phyloP scores from a whole-genome alignment of 2,113 vertebrate species.

The Antechinus flavipes region DNA sequence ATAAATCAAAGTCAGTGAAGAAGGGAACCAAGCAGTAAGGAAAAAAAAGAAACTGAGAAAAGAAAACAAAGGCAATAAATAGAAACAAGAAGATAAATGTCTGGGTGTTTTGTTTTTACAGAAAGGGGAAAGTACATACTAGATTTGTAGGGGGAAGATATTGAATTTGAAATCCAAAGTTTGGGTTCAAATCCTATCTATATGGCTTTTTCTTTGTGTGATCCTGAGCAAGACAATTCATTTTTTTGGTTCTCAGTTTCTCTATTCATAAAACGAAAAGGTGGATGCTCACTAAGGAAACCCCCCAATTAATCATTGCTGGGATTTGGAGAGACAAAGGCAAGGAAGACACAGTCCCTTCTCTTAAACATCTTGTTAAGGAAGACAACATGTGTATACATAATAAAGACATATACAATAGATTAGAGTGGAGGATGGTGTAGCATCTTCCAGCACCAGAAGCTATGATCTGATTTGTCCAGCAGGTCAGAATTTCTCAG shows the following conservation, averaged over 20 bases:
- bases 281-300: not conserved
- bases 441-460: not conserved
- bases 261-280: not conserved
- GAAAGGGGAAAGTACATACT: not conserved
- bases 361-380: not conserved
- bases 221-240: not conserved
- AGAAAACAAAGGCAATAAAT: rapidly evolving
- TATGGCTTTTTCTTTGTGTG: not conserved
- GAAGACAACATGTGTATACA: not conserved
- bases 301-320: not conserved
- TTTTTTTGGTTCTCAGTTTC: not conserved
- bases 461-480: not conserved
- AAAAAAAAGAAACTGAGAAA: not conserved
- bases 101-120: not conserved
- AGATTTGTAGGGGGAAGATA: not conserved
- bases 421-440: not conserved
- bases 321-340: not conserved
- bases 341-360: not conserved
- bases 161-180: not conserved
- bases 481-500: not conserved
- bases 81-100: rapidly evolving
- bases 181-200: not conserved
- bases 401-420: not conserved
- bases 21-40: not conserved
- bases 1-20: not conserved